Conservation (phyloP, 2,888 invertebrate genomes). For the Emmelina monodactyla region DNA sequence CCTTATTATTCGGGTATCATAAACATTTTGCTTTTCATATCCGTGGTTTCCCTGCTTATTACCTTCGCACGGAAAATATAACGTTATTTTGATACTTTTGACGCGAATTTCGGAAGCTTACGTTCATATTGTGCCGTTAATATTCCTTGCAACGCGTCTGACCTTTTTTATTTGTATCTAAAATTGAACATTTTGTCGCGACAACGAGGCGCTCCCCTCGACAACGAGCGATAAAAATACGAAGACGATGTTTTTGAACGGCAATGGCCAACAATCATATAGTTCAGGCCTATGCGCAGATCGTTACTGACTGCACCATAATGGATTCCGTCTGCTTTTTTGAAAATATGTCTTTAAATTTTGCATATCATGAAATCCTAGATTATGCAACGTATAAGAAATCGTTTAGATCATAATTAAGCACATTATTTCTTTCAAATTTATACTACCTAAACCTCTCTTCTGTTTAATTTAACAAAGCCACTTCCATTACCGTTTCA, state of each 20-base stretch:
- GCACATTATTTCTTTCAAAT: too few relatives aligned
- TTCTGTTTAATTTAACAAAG: too few relatives aligned
- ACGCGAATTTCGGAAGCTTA: constrained; percentile 60
- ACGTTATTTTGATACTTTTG: constrained; percentile 63
- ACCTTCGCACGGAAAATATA: constrained; percentile 61
- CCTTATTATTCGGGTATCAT: constrained; percentile 49
- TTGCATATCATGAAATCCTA: too few relatives aligned
- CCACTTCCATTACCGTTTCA: too few relatives aligned
- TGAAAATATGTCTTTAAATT: too few relatives aligned
- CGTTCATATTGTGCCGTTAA: constrained; percentile 65
- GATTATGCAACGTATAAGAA: too few relatives aligned
- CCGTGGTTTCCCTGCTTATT: constrained; percentile 56
- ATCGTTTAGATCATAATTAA: too few relatives aligned
- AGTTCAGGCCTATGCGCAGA: too few relatives aligned
- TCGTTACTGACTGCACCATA: too few relatives aligned
- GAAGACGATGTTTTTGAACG: constrained; percentile 33
- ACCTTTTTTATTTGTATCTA: constrained; percentile 67
- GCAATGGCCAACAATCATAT: constrained; percentile 20
- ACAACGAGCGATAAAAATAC: constrained; percentile 55
- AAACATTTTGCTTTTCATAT: constrained; percentile 65
- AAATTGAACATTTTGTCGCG: constrained; percentile 66
- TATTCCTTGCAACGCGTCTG: constrained; percentile 61
- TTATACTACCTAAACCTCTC: too few relatives aligned
- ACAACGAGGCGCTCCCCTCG: constrained; percentile 54
- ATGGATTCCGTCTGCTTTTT: too few relatives aligned